phyloP scores from a whole-genome alignment of 2,888 invertebrate species.

The Agriotes lineatus region DNA sequence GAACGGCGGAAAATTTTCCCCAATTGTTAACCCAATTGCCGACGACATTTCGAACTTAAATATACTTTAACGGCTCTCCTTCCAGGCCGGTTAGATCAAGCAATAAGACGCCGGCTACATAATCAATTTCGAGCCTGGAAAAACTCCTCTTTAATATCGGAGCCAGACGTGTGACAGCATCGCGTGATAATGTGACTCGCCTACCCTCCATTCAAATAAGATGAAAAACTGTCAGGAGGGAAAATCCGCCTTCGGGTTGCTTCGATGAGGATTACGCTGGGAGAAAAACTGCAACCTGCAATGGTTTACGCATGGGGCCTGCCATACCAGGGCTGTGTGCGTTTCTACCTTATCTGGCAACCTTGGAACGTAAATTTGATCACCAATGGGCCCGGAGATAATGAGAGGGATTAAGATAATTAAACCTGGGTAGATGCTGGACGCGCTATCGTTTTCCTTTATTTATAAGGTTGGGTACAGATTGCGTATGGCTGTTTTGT shows the following conservation, averaged over 20 bases:
- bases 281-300: constrained; percentile 17
- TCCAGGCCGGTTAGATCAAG: constrained; percentile 8
- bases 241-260: constrained; percentile 30
- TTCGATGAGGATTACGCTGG: constrained; percentile 2
- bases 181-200: constrained; percentile 32
- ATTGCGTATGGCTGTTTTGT: too few species aligned
- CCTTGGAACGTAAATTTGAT: constrained; percentile 1
- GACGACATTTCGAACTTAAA: neutral
- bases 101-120: constrained; percentile 19
- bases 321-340: too few species aligned
- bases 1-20: neutral
- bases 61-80: neutral
- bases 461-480: neutral
- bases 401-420: neutral
- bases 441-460: neutral
- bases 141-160: constrained; percentile 33
- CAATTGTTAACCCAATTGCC: neutral
- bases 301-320: too few species aligned
- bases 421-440: neutral
- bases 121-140: constrained; percentile 28
- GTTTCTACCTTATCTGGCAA: too few species aligned
- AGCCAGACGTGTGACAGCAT: constrained; percentile 31
- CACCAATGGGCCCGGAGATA: neutral
- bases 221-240: constrained; percentile 34
- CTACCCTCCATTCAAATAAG: constrained; percentile 37